A percentile compares a stretch with the other conserved stretches of the same genome.
Conservation (phyloP, 35 echinoderm and acorn worm species). For the Holothuria glaberrima region DNA sequence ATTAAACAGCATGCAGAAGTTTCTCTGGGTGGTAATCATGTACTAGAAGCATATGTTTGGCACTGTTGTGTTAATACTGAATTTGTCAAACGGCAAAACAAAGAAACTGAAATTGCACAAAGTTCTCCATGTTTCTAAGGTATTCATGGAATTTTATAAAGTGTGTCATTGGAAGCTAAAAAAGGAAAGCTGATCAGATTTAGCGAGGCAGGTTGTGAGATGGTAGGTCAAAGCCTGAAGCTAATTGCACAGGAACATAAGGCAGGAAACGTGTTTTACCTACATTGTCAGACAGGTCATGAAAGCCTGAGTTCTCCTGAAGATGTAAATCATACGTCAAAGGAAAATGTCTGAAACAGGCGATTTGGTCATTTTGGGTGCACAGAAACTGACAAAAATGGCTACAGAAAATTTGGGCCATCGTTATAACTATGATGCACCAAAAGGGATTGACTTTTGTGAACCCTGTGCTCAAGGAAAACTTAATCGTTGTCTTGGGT, state of each 20-base stretch:
- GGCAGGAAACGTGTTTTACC: slow-evolving; percentile 3
- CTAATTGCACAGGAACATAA: slow-evolving; percentile 31
- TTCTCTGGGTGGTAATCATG: too few species aligned
- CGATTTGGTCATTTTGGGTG: slow-evolving; percentile 25
- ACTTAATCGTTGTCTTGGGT: slow-evolving; percentile 12
- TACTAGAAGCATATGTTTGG: too few species aligned
- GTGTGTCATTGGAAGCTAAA: not conserved
- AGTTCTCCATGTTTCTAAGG: not conserved
- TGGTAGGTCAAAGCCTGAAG: not conserved
- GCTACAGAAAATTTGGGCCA: slow-evolving; percentile 1
- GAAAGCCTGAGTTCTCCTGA: not conserved
- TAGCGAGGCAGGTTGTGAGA: slow-evolving; percentile 34
- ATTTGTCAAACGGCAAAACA: not conserved
- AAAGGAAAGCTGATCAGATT: not conserved
- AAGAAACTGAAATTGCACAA: not conserved
- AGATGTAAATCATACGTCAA: not conserved
- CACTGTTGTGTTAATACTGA: slow-evolving; percentile 3
- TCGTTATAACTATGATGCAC: slow-evolving; percentile 18
- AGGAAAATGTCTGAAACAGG: not conserved
- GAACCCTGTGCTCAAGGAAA: slow-evolving; percentile 36
- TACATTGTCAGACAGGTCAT: slow-evolving; percentile 6
- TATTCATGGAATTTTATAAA: not conserved
- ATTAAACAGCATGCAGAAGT: too few species aligned
- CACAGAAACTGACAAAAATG: not conserved
- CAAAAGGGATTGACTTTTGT: slow-evolving; percentile 30